phyloP scores from a whole-genome alignment of 2,888 invertebrate genomes.

The Metalampra italica region DNA sequence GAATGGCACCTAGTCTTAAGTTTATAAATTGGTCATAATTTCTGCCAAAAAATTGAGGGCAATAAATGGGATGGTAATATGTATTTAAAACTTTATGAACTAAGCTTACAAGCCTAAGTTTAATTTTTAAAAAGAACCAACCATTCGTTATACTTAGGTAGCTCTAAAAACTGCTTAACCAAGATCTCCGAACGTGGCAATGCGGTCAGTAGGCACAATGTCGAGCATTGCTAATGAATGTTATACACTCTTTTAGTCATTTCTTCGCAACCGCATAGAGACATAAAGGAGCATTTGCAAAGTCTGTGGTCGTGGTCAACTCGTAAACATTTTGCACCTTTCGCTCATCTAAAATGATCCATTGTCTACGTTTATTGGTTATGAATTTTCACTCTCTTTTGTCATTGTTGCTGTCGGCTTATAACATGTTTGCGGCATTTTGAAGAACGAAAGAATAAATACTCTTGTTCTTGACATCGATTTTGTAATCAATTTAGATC shows the following conservation, averaged over 20 bases:
- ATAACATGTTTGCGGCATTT: background rate
- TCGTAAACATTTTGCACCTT: constrained; percentile 53
- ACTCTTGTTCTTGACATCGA: no score
- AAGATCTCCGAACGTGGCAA: constrained; percentile 2
- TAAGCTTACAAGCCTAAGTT: no score
- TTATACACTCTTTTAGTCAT: constrained; percentile 16
- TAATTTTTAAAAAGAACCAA: no score
- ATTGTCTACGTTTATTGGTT: constrained; percentile 55
- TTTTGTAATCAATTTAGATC: no score
- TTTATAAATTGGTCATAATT: no score
- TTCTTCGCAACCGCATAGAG: constrained; percentile 43
- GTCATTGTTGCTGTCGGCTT: background rate
- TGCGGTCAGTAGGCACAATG: constrained; percentile 26
- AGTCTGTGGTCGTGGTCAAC: constrained; percentile 32
- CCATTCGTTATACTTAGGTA: no score
- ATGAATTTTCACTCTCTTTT: constrained; percentile 43
- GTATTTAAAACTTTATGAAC: no score
- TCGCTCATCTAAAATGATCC: constrained; percentile 40
- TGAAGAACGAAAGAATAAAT: no score
- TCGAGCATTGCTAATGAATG: constrained; percentile 26
- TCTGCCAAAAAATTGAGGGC: no score
- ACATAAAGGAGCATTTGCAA: constrained; percentile 29
- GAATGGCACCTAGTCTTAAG: no score
- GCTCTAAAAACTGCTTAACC: background rate
- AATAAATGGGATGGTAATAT: no score